Conservation (phyloP, 2,797 vertebrate genomes). For the Alfaro cultratus region DNA sequence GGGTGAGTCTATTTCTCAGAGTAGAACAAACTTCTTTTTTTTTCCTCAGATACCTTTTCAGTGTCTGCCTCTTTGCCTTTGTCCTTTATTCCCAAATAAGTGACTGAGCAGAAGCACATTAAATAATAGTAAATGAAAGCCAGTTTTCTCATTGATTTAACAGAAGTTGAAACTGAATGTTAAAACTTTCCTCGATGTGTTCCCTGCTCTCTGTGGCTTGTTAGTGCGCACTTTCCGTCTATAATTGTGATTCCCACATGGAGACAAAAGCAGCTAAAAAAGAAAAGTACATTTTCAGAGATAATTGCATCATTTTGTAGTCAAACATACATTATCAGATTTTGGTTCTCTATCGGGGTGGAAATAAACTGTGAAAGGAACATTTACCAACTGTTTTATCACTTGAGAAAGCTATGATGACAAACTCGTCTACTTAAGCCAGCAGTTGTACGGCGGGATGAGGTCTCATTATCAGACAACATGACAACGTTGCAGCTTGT, state of each 20-base stretch:
- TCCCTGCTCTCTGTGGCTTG: not conserved
- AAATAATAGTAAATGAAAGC: constrained; percentile 8
- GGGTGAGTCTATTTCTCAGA: not conserved
- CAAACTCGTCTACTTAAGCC: not conserved
- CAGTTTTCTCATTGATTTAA: not conserved
- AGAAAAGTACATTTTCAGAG: not conserved
- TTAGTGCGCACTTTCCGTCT: not conserved
- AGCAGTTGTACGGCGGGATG: not conserved
- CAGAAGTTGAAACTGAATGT: not conserved
- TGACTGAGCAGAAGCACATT: not conserved
- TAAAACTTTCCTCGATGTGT: not conserved
- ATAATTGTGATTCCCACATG: constrained; percentile 7
- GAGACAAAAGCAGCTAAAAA: not conserved
- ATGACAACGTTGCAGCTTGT: not conserved
- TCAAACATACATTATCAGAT: not conserved
- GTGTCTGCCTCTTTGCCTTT: not conserved
- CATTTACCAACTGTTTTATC: constrained; percentile 4
- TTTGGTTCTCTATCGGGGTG: not conserved
- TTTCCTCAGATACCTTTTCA: not conserved
- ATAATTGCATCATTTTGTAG: not conserved
- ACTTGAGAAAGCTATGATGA: not conserved
- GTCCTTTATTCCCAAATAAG: not conserved
- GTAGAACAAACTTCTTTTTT: not conserved
- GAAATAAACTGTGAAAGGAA: constrained; percentile 5
- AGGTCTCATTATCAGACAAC: not conserved